A percentile compares a stretch with the other conserved stretches of the same genome.
Conservation (phyloP, 2,888 invertebrate genomes). For the Schrankia costaestrigalis region DNA sequence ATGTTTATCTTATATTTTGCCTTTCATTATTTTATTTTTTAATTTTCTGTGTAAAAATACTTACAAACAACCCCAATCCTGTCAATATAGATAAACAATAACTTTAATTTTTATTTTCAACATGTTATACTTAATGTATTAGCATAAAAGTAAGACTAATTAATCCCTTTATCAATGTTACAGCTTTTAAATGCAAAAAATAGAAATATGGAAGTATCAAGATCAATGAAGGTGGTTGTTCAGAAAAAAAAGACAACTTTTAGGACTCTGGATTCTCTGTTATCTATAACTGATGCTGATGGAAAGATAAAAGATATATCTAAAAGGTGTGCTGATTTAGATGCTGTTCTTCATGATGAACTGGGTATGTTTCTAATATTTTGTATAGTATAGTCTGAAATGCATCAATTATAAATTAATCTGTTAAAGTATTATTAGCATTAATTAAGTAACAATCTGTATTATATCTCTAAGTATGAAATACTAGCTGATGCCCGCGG, state of each 20-base stretch:
- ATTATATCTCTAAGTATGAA: too few relatives aligned
- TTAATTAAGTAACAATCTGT: too few relatives aligned
- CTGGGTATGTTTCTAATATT: constrained; percentile 54
- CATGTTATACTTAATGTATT: too few relatives aligned
- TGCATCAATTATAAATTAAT: too few relatives aligned
- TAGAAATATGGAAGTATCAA: constrained; percentile 82
- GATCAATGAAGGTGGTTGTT: constrained; percentile 84
- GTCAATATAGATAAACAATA: neutral
- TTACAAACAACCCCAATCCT: too few relatives aligned
- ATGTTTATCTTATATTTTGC: constrained; percentile 9
- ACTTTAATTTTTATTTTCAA: too few relatives aligned
- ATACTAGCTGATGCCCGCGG: too few relatives aligned
- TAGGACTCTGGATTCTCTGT: constrained; percentile 84
- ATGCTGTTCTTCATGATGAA: constrained; percentile 85
- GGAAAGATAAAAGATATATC: constrained; percentile 80
- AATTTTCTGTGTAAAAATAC: too few relatives aligned
- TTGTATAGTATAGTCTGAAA: neutral
- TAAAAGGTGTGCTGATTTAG: constrained; percentile 86
- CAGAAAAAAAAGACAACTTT: constrained; percentile 79
- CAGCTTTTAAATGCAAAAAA: constrained; percentile 82
- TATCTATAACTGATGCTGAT: constrained; percentile 75
- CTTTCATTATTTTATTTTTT: too few relatives aligned
- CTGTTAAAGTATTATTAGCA: too few relatives aligned
- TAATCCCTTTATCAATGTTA: constrained; percentile 27
- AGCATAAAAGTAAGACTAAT: too few relatives aligned